Base-by-base conservation (phyloP, 2,797 vertebrate species). In the Podarcis lilfordi region DNA sequence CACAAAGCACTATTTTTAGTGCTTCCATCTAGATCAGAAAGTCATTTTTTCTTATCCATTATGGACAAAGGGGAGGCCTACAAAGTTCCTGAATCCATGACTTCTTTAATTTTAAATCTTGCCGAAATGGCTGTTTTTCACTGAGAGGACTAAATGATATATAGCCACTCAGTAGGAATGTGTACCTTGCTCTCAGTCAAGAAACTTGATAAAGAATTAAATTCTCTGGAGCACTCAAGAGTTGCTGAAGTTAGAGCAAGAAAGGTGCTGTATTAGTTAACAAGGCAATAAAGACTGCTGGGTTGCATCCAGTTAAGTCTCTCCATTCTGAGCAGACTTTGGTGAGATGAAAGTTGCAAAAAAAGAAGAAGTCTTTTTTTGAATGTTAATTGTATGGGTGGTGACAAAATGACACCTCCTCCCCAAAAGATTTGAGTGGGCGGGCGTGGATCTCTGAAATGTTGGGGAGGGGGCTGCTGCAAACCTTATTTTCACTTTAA, bases 1-100 rank as follows among this genome's bases (percentile, higher is more conserved):
- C 88, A 95, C 90, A 93, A 95, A 94, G 94, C 61, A 94, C 91
- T 96, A 94, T 92, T 96, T 97, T 95, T 95, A 93, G 95, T 93
- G 92, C 90, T 79, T 94, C 91, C 86, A 96, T 94, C 95, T 96
- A 55, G 72, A 83, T 92, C 76, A 84, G 88, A 95, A 94, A 93
- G 27, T 85, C n/a, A 90, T 95, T 95, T 92, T 61, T 61, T 95
- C 74, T 92, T 91, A 88, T 84, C 61, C 83, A 89, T 91, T 88
- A 94, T 81, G 90, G 87, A 90, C 86, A 95, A 94, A 88, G 91
- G 86, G 77, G 29, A 95, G 93, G 91, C 81, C 92, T 68, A 86
- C 17, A 79, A 85, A 94, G 90, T 88, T 85, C 75, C 29, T 55
- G 80, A 92, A 84, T 90, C 89, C 87, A 88, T 92, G 89, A 94